Percentiles rank a stretch among this genome's conserved stretches.
phyloP scores from a whole-genome alignment of 2,113 vertebrate species.

The Hippocampus guttulatus region DNA sequence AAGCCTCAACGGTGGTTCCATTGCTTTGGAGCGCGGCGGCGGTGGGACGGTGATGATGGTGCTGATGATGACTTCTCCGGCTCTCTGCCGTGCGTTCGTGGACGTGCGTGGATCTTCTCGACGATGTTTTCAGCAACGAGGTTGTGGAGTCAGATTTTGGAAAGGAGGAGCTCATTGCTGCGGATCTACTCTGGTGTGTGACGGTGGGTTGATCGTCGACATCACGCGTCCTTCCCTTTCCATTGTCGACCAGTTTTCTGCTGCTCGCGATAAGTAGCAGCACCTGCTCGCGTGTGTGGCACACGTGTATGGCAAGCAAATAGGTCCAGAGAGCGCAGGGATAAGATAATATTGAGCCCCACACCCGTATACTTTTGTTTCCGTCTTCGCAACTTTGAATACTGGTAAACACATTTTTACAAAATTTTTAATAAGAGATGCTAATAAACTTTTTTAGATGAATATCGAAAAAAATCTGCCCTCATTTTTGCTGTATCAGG shows the following conservation, averaged over 20 bases:
- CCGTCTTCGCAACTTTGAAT: not conserved
- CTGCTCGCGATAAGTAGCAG: slow-evolving; percentile 10
- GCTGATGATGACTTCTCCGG: slow-evolving; percentile 57
- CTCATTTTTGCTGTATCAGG: too few relatives aligned
- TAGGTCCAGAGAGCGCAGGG: not conserved
- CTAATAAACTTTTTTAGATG: too few relatives aligned
- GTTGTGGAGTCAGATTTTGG: slow-evolving; percentile 87
- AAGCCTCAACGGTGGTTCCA: slow-evolving; percentile 55
- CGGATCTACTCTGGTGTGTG: slow-evolving; percentile 27
- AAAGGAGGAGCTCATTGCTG: slow-evolving; percentile 83
- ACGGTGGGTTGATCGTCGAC: slow-evolving; percentile 22
- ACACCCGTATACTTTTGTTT: not conserved
- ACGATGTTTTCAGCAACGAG: slow-evolving; percentile 77
- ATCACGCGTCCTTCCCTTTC: slow-evolving; percentile 18
- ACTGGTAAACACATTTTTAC: too few relatives aligned
- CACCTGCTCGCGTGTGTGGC: not conserved
- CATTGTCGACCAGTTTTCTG: slow-evolving; percentile 24
- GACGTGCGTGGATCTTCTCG: slow-evolving; percentile 59
- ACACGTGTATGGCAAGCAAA: slow-evolving; percentile 3
- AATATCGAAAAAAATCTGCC: too few relatives aligned
- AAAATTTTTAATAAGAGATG: too few relatives aligned
- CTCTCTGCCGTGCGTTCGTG: slow-evolving; percentile 45
- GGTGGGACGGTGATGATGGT: slow-evolving; percentile 62
- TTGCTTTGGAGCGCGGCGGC: slow-evolving; percentile 54
- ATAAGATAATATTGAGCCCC: not conserved